Evolutionary conservation across 2,113 vertebrate species (phyloP), one percentile per base, ranked within the genome.

Genomic region (Limnothrissa miodon): DNA sequence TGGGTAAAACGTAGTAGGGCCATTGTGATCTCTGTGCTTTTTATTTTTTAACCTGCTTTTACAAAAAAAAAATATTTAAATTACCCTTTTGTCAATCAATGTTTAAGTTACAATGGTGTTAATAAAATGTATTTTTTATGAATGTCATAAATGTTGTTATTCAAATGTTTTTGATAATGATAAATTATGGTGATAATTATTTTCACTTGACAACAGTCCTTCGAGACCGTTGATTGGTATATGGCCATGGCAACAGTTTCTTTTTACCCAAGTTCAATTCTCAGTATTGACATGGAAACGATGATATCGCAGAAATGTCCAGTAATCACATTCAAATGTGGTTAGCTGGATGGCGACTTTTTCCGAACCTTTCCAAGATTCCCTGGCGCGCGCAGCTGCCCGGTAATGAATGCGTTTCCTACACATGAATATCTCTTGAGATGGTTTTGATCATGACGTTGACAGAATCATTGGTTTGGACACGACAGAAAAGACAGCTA

Each of bases 391-490:
- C 66, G 66, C 29, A 15, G 15, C 29, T 13, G 66, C 2, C 66
- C 5, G 13, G 5, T 29, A 36, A 74, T 39, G 66, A 36, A 74
- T 17, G 66, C 36, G 13, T 4, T 29, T 33, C 10, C 66, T 74
- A 13, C 10, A 33, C 66, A 74, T 4, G 11, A 33, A 13, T 33
- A 36, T 74, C 66, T 36, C 25, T 39, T 36, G 66, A 74, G 25
- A 11, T 36, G 33, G 29, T 74, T 74, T 74, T 74, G 66, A 74
- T 74, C 66, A 74, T 74, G 11, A 74, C 29, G 66, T 39, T 74
- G 66, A 74, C 66, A 74, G 66, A 74, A 74, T 36, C 29, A 74
- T 74, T 74, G 13, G 66, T 74, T 74, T 74, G 66, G 66, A 74
- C 66, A 17, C 66, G 66, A 33, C 29, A 33, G 33, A 74, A 15